These are phyloP conservation scores for Morbakka virulenta DNA, from an alignment of 30 jellyfish, hydroid and myxozoan genomes.

Conservation along the genomic window DNA sequence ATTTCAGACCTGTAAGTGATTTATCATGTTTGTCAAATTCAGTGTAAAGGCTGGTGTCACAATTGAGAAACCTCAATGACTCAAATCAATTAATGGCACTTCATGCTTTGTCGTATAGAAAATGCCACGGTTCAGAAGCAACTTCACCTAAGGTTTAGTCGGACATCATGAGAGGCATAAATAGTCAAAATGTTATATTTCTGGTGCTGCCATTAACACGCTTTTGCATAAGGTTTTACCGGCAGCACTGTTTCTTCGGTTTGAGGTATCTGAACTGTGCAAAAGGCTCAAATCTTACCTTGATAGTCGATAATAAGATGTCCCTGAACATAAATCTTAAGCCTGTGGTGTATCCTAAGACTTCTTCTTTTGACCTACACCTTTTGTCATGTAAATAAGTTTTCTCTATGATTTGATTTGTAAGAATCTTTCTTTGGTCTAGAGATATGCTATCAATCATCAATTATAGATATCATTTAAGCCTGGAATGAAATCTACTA, in stretches of 20 bases:
- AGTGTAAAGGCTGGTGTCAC: conserved; percentile 43
- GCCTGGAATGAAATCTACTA: not conserved
- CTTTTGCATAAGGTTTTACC: not conserved
- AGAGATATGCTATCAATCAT: not conserved
- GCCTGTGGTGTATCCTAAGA: not conserved
- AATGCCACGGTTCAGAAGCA: conserved; percentile 34
- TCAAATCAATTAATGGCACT: conserved; percentile 30
- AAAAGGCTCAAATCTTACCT: conserved; percentile 2
- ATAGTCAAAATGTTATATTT: conserved; percentile 36
- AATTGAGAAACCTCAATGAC: conserved; percentile 24
- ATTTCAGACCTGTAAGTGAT: conserved; percentile 58
- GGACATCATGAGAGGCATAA: conserved; percentile 36
- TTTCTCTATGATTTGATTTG: not conserved
- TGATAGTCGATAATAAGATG: not conserved
- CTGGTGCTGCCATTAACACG: conserved; percentile 12
- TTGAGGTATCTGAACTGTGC: not conserved
- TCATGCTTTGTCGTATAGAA: conserved; percentile 37
- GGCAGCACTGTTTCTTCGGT: not conserved
- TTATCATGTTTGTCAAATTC: conserved; percentile 44
- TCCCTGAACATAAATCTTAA: not conserved
- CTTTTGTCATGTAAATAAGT: not conserved
- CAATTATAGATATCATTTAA: conserved; percentile 1
- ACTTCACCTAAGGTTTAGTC: conserved; percentile 22
- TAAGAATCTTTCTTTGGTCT: not conserved
- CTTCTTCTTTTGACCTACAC: not conserved